A percentile compares a stretch with the other conserved stretches of the same genome.
Evolutionary conservation across 2,888 invertebrate species (phyloP).

Genomic region (Labia minor): DNA sequence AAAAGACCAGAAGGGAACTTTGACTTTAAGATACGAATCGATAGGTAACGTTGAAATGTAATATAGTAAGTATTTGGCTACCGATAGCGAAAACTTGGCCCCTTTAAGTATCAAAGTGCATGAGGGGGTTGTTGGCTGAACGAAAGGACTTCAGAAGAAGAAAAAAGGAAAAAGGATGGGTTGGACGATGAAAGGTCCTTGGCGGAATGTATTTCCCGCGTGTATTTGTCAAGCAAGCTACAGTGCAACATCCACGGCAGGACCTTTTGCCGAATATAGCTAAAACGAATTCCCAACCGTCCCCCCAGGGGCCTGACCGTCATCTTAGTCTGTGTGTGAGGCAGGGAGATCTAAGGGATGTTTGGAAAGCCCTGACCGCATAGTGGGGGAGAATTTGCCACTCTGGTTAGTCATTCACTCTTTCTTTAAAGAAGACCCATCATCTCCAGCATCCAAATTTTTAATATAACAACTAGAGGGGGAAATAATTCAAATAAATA

Average conservation of each 20-base stretch:
- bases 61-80: slow-evolving; percentile 13
- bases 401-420: neutral
- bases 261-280: neutral
- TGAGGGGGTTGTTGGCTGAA: neutral
- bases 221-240: slow-evolving; percentile 13
- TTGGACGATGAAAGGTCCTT: neutral
- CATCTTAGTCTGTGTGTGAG: neutral
- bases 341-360: neutral
- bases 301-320: slow-evolving; percentile 5
- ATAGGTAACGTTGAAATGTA: slow-evolving; percentile 4
- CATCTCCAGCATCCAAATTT: too few relatives aligned
- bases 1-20: neutral
- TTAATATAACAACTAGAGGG: too few relatives aligned
- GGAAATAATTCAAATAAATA: too few relatives aligned
- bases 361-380: slow-evolving; percentile 7
- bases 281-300: slow-evolving; percentile 1
- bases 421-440: neutral
- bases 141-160: neutral
- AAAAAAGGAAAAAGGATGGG: neutral
- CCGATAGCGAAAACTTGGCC: neutral
- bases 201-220: slow-evolving; percentile 13
- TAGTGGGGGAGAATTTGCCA: neutral
- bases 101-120: slow-evolving; percentile 4
- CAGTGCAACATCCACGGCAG: neutral
- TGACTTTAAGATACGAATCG: slow-evolving; percentile 4